Evolutionary conservation across 2,113 vertebrate genomes (phyloP), one percentile per base, ranked within the genome.

Genomic region (Semnornis frantzii): DNA sequence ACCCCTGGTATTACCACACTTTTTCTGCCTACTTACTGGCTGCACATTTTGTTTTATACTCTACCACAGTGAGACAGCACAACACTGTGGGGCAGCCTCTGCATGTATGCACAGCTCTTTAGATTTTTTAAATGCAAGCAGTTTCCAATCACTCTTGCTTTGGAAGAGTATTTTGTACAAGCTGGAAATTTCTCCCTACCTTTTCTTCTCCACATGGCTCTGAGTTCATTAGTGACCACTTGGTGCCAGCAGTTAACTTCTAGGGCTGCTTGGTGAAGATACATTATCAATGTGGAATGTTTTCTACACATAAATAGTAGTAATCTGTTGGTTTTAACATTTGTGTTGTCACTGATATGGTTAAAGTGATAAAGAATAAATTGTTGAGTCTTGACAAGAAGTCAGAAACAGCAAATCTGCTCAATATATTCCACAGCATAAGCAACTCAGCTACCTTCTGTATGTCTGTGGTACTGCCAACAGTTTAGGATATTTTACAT

Each of bases 241-340:
- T 90, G 74, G 77, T 92, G 91, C 91, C 66, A 94, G 86, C 81
- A 94, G 81, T 74, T 90, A 93, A 93, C 90, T 96, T 93, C 46
- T 76, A 94, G 88, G 70, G 71, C 86, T 92, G 88, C 88, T 90
- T 58, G 90, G 77, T 66, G 86, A 96, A 79, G 15, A 23, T 79
- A 50, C 74, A 42, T 12, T 31, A 86, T 44, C 74, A 75, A 12
- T 79, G 86, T 19, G 25, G 83, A 93, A 90, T 96, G 94, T 95
- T 96, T 96, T 93, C 92, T 79, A 59, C 94, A n/a, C n/a, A n/a
- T n/a, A 95, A 93, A 96, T 82, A 87, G 54, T 93, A 89, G 50
- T 84, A 93, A 95, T 92, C 57, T 89, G 89, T 80, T 82, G 58
- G 63, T 78, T 93, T 96, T 89, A 95, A 82, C 94, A 95, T 92